A percentile compares a stretch with the other conserved stretches of the same genome.
phyloP scores from a whole-genome alignment of 2,888 invertebrate genomes.

The Erebia epiphron region DNA sequence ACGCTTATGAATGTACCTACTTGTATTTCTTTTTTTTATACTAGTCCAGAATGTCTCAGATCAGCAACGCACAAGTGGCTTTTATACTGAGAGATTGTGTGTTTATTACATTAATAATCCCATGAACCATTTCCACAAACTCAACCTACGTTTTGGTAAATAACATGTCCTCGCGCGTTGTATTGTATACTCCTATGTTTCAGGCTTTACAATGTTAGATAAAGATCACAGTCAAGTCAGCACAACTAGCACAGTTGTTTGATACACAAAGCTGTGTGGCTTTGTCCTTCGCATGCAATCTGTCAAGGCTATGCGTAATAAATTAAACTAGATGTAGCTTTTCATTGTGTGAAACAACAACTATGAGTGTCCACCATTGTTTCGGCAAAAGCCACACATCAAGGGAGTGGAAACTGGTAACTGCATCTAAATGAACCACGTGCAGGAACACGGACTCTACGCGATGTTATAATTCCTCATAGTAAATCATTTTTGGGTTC shows the following conservation, averaged over 20 bases:
- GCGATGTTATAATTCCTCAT: not conserved
- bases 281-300: slow-evolving; percentile 18
- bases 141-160: too few relatives aligned
- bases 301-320: slow-evolving; percentile 24
- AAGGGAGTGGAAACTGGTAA: slow-evolving; percentile 11
- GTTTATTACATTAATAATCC: too few relatives aligned
- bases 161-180: not conserved
- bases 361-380: slow-evolving; percentile 13
- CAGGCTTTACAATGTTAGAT: not conserved
- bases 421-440: slow-evolving; percentile 16
- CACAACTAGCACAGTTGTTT: slow-evolving; percentile 5
- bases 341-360: slow-evolving; percentile 19
- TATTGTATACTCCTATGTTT: not conserved
- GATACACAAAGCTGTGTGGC: slow-evolving; percentile 18
- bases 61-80: too few relatives aligned
- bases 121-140: too few relatives aligned
- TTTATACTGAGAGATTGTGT: too few relatives aligned
- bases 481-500: not conserved
- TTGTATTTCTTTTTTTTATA: too few relatives aligned
- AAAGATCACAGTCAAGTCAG: slow-evolving; percentile 3
- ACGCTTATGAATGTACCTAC: too few relatives aligned
- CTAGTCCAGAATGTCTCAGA: too few relatives aligned
- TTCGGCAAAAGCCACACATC: slow-evolving; percentile 19
- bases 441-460: not conserved
- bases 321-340: slow-evolving; percentile 22